Evolutionary conservation across 1,140 invertebrate genomes (phyloP).

Genomic region (Drosophila mauritiana): DNA sequence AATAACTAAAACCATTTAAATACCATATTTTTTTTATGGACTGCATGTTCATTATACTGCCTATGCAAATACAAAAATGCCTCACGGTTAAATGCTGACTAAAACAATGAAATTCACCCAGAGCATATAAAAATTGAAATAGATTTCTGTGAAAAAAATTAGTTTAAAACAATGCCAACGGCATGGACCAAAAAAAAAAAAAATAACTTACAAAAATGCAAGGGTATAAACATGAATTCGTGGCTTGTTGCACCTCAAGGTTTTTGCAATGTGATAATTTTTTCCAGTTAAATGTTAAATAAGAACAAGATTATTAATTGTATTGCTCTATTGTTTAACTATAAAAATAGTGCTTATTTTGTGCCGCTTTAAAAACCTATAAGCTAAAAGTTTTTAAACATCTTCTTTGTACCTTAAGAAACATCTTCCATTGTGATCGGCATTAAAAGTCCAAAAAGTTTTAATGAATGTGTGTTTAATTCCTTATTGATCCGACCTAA

Average conservation of each 20-base stretch:
- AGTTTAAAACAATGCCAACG: constrained; percentile 33
- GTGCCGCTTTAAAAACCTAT: no score
- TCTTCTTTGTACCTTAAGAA: background rate
- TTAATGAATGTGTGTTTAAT: background rate
- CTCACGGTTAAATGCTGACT: constrained; percentile 2
- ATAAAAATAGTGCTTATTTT: no score
- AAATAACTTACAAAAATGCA: constrained; percentile 3
- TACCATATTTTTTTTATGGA: background rate
- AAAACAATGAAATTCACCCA: constrained; percentile 20
- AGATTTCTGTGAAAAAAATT: constrained; percentile 31
- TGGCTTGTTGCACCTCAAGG: background rate
- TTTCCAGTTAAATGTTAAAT: constrained; percentile 1
- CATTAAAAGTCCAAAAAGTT: background rate
- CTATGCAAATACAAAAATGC: constrained; percentile 18
- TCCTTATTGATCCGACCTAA: background rate
- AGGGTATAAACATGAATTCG: constrained; percentile 6
- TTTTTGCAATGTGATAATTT: constrained; percentile 1
- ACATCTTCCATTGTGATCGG: no score
- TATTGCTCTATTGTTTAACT: no score
- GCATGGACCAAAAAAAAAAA: constrained; percentile 4
- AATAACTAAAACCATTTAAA: constrained; percentile 1
- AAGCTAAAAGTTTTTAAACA: background rate
- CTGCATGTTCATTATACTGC: constrained; percentile 7
- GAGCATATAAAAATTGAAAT: constrained; percentile 21
- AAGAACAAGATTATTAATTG: background rate